Evolutionary conservation across 92 coral and sea anemone genomes (phyloP).

Genomic region (Porites cylindrica): DNA sequence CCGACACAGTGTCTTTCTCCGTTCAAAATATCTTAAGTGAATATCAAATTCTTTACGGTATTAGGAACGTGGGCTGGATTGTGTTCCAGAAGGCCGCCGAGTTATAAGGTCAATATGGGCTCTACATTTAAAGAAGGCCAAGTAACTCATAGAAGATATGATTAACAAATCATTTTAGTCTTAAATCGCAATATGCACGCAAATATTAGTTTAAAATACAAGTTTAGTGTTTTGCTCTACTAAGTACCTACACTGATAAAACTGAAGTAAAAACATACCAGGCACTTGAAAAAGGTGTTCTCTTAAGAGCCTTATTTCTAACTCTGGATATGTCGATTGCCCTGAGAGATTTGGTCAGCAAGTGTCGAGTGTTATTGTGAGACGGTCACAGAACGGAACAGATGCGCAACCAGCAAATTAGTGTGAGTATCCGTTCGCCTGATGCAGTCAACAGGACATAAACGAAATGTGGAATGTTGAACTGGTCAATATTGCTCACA

Average conservation of each 20-base stretch:
- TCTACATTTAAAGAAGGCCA: too few species aligned
- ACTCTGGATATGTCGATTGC: too few species aligned
- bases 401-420: neutral
- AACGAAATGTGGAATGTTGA: neutral
- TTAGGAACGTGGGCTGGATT: neutral
- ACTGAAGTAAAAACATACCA: slow-evolving; percentile 27
- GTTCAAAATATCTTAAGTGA: slow-evolving; percentile 14
- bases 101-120: neutral
- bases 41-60: neutral
- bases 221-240: neutral
- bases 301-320: neutral
- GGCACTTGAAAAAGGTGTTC: slow-evolving; percentile 24
- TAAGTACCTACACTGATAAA: neutral
- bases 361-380: neutral
- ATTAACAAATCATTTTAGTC: neutral
- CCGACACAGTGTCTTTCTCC: slow-evolving; percentile 15
- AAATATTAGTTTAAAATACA: neutral
- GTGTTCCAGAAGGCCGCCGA: too few species aligned
- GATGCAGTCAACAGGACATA: neutral
- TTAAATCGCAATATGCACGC: slow-evolving; percentile 1
- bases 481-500: neutral
- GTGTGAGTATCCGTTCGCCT: neutral
- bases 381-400: neutral
- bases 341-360: neutral
- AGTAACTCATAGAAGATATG: neutral